Conservation (phyloP, 2,888 invertebrate genomes). For the Byasa hedistus region DNA sequence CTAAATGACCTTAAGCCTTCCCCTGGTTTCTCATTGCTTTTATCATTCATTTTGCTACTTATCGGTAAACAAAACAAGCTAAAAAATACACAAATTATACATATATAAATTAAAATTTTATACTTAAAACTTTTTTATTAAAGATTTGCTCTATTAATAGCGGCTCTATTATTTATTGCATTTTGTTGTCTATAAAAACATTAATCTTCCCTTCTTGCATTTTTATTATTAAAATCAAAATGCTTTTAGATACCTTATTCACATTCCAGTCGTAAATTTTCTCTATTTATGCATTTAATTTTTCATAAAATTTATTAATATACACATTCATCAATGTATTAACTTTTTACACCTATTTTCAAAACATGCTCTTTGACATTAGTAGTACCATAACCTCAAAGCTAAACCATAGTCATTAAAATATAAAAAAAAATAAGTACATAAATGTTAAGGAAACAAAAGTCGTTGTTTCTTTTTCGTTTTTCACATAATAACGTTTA, state of each 20-base stretch:
- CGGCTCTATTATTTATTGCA: too few relatives aligned
- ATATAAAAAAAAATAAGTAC: too few relatives aligned
- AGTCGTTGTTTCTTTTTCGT: background rate
- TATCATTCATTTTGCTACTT: slow-evolving; percentile 40
- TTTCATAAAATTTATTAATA: background rate
- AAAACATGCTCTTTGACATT: background rate
- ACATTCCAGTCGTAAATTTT: background rate
- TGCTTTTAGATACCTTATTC: background rate
- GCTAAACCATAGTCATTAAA: background rate
- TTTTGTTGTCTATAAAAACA: too few relatives aligned
- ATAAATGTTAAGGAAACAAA: background rate
- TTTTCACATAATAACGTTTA: too few relatives aligned
- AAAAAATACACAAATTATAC: background rate
- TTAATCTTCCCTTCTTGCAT: too few relatives aligned
- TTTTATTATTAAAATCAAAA: background rate
- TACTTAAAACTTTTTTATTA: too few relatives aligned
- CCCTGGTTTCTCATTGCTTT: slow-evolving; percentile 78
- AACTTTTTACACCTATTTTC: background rate
- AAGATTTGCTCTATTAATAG: too few relatives aligned
- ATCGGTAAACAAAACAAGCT: background rate
- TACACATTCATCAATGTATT: background rate
- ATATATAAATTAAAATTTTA: background rate
- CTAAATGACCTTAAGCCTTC: slow-evolving; percentile 87
- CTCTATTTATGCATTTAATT: background rate
- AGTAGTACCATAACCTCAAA: background rate